These are phyloP conservation scores for Premnoplex brunnescens DNA, from an alignment of 2,797 vertebrate genomes.

Conservation along the genomic window DNA sequence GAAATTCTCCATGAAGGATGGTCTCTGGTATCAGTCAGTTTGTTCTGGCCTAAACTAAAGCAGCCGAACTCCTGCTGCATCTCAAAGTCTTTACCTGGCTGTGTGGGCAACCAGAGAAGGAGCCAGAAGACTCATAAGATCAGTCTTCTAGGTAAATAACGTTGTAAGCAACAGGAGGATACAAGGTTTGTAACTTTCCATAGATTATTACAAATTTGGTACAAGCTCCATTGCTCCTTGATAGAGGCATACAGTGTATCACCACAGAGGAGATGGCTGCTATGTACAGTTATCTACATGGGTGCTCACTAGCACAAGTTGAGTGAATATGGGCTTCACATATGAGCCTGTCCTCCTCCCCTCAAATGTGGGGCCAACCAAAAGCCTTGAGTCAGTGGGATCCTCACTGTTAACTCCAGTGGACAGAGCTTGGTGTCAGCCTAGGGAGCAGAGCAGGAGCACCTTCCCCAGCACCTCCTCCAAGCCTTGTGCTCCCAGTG, in stretches of 20 bases:
- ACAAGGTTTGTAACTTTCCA: background rate
- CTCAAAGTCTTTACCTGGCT: background rate
- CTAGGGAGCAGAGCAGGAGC: background rate
- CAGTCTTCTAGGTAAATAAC: background rate
- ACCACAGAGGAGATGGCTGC: background rate
- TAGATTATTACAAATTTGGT: background rate
- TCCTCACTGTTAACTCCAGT: background rate
- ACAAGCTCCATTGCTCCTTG: background rate
- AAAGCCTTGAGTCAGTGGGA: background rate
- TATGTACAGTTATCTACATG: fast-evolving
- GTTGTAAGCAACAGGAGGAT: background rate
- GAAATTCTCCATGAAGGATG: constrained; percentile 10
- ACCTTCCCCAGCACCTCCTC: background rate
- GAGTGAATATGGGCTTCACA: background rate
- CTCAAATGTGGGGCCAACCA: background rate
- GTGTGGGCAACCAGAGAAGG: fast-evolving
- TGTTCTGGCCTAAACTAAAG: background rate
- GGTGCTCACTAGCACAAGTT: fast-evolving
- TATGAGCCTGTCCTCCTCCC: background rate
- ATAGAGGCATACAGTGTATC: fast-evolving
- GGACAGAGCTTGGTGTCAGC: fast-evolving
- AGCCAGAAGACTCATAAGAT: background rate
- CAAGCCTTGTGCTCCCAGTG: background rate
- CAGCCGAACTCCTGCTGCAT: background rate
- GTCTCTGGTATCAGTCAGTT: background rate